A percentile compares a stretch with the other conserved stretches of the same genome.
Conservation (phyloP, 2,888 invertebrate species). For the Dinocampus coccinellae region DNA sequence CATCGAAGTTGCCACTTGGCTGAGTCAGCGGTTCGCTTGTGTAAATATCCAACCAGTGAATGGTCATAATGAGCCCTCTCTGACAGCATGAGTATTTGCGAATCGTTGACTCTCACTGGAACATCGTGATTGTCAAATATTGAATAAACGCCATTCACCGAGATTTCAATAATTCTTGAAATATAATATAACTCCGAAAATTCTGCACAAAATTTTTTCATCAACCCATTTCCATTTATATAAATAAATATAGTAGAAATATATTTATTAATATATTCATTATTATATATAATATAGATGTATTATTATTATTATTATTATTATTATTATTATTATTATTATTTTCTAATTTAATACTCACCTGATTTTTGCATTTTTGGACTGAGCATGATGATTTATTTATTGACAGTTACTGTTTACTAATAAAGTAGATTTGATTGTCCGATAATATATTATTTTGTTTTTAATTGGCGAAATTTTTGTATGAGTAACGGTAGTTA, state of each 20-base stretch:
- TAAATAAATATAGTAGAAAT: not conserved
- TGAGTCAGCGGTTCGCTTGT: conserved; percentile 87
- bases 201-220: not conserved
- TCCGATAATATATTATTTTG: no score
- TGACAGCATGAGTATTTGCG: conserved; percentile 85
- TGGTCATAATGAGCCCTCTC: conserved; percentile 89
- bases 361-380: conserved; percentile 87
- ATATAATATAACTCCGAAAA: not conserved
- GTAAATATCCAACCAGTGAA: conserved; percentile 84
- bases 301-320: no score
- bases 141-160: not conserved
- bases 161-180: not conserved
- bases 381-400: conserved; percentile 75
- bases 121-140: not conserved
- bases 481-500: not conserved
- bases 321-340: no score
- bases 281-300: no score
- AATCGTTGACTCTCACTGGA: conserved; percentile 83
- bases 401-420: not conserved
- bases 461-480: not conserved
- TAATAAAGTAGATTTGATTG: conserved; percentile 13
- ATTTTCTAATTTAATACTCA: conserved; percentile 46
- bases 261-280: no score
- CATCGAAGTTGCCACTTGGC: conserved; percentile 90
- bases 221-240: not conserved